Percentiles rank a stretch among this genome's conserved stretches.
Evolutionary conservation across 2,113 vertebrate genomes (phyloP).

Genomic region (Athene cunicularia): DNA sequence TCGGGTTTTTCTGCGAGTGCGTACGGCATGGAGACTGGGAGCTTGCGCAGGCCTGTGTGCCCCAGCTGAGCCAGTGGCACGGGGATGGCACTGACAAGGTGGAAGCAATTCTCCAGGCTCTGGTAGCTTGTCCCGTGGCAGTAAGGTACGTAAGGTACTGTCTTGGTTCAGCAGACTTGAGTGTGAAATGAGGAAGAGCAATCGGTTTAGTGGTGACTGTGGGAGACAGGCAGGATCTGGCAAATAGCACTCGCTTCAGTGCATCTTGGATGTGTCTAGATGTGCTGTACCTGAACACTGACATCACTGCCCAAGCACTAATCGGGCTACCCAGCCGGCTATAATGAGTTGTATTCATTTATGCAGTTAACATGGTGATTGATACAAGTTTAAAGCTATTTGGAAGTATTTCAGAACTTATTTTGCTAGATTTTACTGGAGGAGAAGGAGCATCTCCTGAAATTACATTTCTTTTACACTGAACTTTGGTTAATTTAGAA

Average conservation of each 20-base stretch:
- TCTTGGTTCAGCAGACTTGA: not conserved
- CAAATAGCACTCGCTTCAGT: not conserved
- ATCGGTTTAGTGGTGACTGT: not conserved
- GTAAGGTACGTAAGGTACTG: slow-evolving; percentile 73
- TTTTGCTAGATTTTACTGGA: not conserved
- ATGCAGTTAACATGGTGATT: not conserved
- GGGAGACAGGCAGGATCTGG: not conserved
- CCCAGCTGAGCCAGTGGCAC: slow-evolving; percentile 78
- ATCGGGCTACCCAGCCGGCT: not conserved
- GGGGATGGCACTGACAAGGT: slow-evolving; percentile 73
- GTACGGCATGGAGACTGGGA: slow-evolving; percentile 87
- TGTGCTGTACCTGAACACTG: not conserved
- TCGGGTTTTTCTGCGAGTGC: slow-evolving; percentile 86
- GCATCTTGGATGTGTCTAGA: not conserved
- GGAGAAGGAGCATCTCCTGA: not conserved
- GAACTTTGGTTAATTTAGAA: not conserved
- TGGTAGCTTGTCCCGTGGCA: slow-evolving; percentile 80
- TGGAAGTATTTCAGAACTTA: not conserved
- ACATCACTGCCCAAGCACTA: not conserved
- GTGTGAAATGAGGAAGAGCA: not conserved
- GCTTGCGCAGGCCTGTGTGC: slow-evolving; percentile 88
- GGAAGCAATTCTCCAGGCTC: slow-evolving; percentile 80
- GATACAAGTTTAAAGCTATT: not conserved
- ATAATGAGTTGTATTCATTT: not conserved
- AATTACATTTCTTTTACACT: not conserved